Percentiles rank a stretch among this genome's conserved stretches.
Conservation (phyloP, 2,113 vertebrate genomes). For the Ailuropoda melanoleuca region DNA sequence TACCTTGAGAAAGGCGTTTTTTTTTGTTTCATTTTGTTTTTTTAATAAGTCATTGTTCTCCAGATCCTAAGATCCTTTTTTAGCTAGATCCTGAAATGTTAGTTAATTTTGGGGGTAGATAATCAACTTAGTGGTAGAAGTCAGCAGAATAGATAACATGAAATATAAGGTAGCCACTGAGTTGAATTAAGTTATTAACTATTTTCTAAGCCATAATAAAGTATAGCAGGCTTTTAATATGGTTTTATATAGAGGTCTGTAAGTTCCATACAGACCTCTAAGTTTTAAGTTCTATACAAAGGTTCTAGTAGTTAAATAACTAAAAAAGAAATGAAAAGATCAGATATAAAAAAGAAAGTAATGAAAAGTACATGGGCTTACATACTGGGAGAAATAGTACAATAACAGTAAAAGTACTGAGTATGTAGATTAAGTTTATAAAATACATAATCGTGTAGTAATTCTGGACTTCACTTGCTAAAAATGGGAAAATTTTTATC, state of each 20-base stretch:
- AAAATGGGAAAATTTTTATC: background rate
- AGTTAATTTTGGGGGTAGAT: background rate
- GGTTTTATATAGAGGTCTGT: background rate
- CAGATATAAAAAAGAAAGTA: background rate
- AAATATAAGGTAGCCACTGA: background rate
- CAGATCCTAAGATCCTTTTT: background rate
- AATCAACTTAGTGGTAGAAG: background rate
- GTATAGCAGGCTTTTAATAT: background rate
- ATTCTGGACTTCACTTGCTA: background rate
- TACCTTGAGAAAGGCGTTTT: background rate
- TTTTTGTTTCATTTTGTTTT: background rate
- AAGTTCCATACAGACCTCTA: background rate
- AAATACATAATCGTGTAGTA: background rate
- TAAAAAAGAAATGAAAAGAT: background rate
- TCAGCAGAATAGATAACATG: background rate
- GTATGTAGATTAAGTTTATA: background rate
- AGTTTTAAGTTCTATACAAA: background rate
- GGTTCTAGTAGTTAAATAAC: background rate
- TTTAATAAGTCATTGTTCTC: background rate
- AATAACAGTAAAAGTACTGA: background rate
- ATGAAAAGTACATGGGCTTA: background rate
- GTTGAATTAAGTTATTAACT: background rate
- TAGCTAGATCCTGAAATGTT: background rate
- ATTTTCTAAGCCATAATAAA: background rate
- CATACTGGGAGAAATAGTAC: background rate